Conservation (phyloP, 2,797 vertebrate species). For the Gymnoscopelus braueri region DNA sequence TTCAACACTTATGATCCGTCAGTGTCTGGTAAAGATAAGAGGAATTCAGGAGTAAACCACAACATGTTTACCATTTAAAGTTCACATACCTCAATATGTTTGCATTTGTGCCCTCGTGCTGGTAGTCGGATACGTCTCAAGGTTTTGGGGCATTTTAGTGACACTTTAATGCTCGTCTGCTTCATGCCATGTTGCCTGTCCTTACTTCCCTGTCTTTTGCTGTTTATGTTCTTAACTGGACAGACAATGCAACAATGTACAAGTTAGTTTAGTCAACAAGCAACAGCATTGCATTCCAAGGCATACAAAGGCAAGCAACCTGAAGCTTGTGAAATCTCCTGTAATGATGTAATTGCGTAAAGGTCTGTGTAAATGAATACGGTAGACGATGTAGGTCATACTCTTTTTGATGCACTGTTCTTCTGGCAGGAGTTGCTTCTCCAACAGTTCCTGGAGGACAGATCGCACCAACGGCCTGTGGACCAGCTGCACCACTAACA, state of each 20-base stretch:
- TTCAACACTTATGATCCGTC: too few species aligned
- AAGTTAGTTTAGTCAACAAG: too few species aligned
- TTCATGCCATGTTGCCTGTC: too few species aligned
- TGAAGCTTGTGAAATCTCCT: too few species aligned
- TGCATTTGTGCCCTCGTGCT: constrained; percentile 95
- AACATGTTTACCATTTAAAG: too few species aligned
- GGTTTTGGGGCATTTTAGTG: constrained; percentile 98
- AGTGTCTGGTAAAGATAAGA: too few species aligned
- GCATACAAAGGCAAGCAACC: too few species aligned
- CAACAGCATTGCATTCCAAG: constrained; percentile 13
- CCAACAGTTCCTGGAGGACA: constrained; percentile 95
- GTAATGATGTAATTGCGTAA: constrained; percentile 42
- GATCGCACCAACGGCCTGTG: constrained; percentile 96
- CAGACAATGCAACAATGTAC: background rate
- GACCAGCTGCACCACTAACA: constrained; percentile 98
- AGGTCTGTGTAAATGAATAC: too few species aligned
- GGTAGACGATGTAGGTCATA: constrained; percentile 48
- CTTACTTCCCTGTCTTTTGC: constrained; percentile 84
- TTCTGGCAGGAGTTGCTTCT: constrained; percentile 93
- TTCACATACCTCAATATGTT: constrained; percentile 91
- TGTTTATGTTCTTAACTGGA: constrained; percentile 98
- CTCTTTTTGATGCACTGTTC: too few species aligned
- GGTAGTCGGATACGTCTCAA: constrained; percentile 98
- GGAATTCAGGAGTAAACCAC: too few species aligned
- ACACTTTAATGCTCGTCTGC: constrained; percentile 98